phyloP scores from a whole-genome alignment of 2,888 invertebrate genomes.

The Drosophila ustulata region DNA sequence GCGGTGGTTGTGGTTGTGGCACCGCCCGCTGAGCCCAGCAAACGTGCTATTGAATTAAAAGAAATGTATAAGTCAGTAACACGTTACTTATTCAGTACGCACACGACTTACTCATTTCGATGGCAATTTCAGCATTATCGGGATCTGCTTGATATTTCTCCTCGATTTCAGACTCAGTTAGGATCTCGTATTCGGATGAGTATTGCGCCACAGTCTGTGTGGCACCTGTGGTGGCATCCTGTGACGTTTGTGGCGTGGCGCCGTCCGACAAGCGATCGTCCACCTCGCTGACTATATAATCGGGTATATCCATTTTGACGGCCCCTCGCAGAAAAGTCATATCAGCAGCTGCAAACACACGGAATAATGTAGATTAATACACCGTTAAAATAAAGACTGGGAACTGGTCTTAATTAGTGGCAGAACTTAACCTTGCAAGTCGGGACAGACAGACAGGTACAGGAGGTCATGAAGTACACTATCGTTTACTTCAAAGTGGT shows the following conservation, averaged over 20 bases:
- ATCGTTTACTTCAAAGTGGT: too few species aligned
- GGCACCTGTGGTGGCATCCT: constrained; percentile 77
- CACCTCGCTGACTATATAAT: constrained; percentile 86
- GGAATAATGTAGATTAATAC: not conserved
- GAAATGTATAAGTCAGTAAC: too few species aligned
- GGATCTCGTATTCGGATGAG: constrained; percentile 84
- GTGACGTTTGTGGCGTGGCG: constrained; percentile 82
- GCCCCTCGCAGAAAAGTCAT: constrained; percentile 85
- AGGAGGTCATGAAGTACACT: too few species aligned
- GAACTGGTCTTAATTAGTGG: too few species aligned
- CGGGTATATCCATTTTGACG: constrained; percentile 87
- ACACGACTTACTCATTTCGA: constrained; percentile 83
- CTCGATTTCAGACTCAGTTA: constrained; percentile 85
- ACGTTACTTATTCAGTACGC: too few species aligned
- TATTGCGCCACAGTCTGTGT: constrained; percentile 83
- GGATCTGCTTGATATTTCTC: constrained; percentile 82
- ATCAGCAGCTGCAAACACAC: constrained; percentile 82
- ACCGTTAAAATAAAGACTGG: not conserved
- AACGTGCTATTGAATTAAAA: constrained; percentile 68
- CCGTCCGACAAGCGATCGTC: constrained; percentile 81
- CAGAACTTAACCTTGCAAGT: too few species aligned
- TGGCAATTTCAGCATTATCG: constrained; percentile 83
- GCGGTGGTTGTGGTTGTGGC: constrained; percentile 54
- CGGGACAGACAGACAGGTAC: not conserved
- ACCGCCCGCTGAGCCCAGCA: constrained; percentile 72